Evolutionary conservation across 2,113 vertebrate genomes (phyloP), one percentile per base, ranked within the genome.

Genomic region (Cyprinodon tularosa): DNA sequence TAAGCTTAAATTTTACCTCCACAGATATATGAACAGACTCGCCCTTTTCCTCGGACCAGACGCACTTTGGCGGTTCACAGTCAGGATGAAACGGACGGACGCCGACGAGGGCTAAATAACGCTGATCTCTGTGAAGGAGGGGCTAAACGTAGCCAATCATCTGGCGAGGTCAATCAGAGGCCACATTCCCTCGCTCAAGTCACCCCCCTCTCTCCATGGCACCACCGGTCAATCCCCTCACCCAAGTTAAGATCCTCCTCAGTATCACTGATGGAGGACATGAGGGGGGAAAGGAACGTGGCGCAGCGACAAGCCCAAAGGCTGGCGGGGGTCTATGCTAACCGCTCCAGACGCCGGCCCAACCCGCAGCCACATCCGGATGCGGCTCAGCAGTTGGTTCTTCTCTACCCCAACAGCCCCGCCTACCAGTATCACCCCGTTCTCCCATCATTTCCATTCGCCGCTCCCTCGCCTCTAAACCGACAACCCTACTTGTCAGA

Each of bases 221-320:
- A 60, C 10, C 72, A 84, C 68, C 86, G 61, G 0, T 81, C 85
- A 0, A 29, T 62, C 3, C 72, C 93, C 39, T 91, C 94, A 1
- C 86, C 92, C 2, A 96, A 95, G 66, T 92, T 90, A 9, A 93
- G 94, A 15, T 96, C 95, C 48, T 90, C 94, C 0, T 96, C 95
- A 0, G 92, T 93, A 0, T 96, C 95, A 69, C 60, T 42, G 47
- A 87, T 78, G 73, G 94, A 95, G 13, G 90, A 93, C 0, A 7
- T 59, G 0, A 74, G 92, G 62, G 76, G 57, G 6, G 82, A 82
- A 29, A 92, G 94, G 0, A 68, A 85, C 0, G 78, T 91, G 91
- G 66, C 39, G 1, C 74, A 88, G 62, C 94, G 83, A 79, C 94
- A 67, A 53, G 85, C 80, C 12, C 85, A 83, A 36, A 53, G 90